Evolutionary conservation across 1,140 invertebrate species (phyloP).

Genomic region (Riptortus pedestris): DNA sequence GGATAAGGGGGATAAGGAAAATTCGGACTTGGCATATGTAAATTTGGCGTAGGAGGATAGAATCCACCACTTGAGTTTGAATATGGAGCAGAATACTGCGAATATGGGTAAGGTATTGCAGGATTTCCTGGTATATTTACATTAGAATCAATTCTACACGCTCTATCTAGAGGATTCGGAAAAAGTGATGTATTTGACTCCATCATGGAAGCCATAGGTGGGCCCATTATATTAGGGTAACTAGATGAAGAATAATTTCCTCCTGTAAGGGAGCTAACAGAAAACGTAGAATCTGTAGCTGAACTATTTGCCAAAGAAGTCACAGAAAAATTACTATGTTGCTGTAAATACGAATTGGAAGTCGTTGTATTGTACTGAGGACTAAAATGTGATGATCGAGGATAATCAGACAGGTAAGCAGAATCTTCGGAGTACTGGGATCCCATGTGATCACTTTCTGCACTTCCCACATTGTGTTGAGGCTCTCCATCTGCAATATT

Average conservation of each 20-base stretch:
- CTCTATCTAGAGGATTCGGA: slow-evolving; percentile 31
- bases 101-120: slow-evolving; percentile 37
- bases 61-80: slow-evolving; percentile 35
- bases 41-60: slow-evolving; percentile 37
- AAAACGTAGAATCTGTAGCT: slow-evolving; percentile 33
- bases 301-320: slow-evolving; percentile 38
- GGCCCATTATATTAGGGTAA: slow-evolving; percentile 34
- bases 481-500: slow-evolving; percentile 61
- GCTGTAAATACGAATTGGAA: slow-evolving; percentile 30
- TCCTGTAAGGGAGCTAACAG: slow-evolving; percentile 34
- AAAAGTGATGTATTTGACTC: slow-evolving; percentile 33
- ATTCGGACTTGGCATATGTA: slow-evolving; percentile 45
- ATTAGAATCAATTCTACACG: slow-evolving; percentile 20
- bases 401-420: slow-evolving; percentile 34
- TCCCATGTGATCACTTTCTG: slow-evolving; percentile 26
- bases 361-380: slow-evolving; percentile 31
- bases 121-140: slow-evolving; percentile 33
- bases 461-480: slow-evolving; percentile 28
- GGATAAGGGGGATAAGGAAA: slow-evolving; percentile 42
- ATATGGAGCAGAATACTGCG: slow-evolving; percentile 38
- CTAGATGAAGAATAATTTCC: slow-evolving; percentile 33
- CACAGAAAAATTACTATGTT: slow-evolving; percentile 38
- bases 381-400: slow-evolving; percentile 30
- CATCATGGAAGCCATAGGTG: slow-evolving; percentile 27
- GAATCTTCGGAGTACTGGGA: slow-evolving; percentile 33